Conservation (phyloP, 2,888 invertebrate genomes). For the Aproaerema taeniolella region DNA sequence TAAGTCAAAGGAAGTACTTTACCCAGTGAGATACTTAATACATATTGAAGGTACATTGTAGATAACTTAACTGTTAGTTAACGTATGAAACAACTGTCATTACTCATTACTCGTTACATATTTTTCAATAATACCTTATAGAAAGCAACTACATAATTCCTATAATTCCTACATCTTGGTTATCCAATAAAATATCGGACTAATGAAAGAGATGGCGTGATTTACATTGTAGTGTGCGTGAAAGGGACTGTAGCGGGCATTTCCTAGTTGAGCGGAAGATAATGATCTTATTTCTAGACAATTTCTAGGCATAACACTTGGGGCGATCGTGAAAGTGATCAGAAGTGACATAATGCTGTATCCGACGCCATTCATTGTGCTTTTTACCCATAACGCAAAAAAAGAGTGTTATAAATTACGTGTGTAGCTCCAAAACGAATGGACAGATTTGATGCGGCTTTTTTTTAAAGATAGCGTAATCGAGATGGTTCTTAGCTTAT, state of each 20-base stretch:
- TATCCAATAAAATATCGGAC: slow-evolving; percentile 23
- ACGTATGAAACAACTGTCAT: too few species aligned
- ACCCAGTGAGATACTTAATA: too few species aligned
- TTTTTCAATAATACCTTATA: background rate
- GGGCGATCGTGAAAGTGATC: slow-evolving; percentile 45
- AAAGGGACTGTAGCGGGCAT: slow-evolving; percentile 30
- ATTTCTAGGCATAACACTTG: slow-evolving; percentile 43
- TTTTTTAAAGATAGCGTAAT: too few species aligned
- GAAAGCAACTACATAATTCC: slow-evolving; percentile 8
- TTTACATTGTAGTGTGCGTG: slow-evolving; percentile 25
- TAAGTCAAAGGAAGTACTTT: too few species aligned
- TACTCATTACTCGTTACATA: background rate
- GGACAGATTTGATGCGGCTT: too few species aligned
- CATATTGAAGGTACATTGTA: too few species aligned
- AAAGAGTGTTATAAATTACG: too few species aligned
- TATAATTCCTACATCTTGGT: slow-evolving; percentile 8
- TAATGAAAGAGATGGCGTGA: slow-evolving; percentile 27
- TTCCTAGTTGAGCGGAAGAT: slow-evolving; percentile 54
- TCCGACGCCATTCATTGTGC: too few species aligned
- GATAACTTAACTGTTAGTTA: too few species aligned
- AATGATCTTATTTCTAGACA: slow-evolving; percentile 51
- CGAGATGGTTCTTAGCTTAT: too few species aligned
- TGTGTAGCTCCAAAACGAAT: too few species aligned
- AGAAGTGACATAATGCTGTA: slow-evolving; percentile 13
- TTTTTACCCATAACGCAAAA: too few species aligned